These are phyloP conservation scores for Drosophila rellima DNA, from an alignment of 2,888 invertebrate species.

Conservation along the genomic window DNA sequence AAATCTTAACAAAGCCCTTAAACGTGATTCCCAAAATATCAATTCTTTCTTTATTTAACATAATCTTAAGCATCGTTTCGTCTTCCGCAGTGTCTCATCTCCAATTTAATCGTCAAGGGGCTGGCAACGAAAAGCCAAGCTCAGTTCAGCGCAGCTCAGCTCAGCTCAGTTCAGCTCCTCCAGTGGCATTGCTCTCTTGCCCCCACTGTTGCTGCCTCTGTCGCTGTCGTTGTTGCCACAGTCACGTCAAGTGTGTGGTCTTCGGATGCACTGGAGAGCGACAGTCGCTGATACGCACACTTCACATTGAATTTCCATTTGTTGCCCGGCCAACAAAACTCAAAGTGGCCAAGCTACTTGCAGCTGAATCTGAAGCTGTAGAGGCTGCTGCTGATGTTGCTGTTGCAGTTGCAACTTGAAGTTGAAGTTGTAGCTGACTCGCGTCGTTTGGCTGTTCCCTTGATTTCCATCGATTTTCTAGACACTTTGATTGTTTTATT, in stretches of 20 bases:
- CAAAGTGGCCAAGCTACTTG: conserved; percentile 67
- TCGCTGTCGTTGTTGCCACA: conserved; percentile 9
- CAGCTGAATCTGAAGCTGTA: conserved; percentile 26
- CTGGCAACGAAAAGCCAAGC: conserved; percentile 43
- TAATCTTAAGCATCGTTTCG: conserved; percentile 11
- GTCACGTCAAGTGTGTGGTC: conserved; percentile 74
- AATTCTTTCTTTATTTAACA: neutral
- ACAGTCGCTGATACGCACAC: conserved; percentile 80
- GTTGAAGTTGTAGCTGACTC: conserved; percentile 17
- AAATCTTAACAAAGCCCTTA: neutral
- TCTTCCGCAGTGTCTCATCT: conserved; percentile 50
- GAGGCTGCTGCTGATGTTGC: conserved; percentile 25
- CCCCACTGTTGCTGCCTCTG: conserved; percentile 8
- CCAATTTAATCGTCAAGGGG: conserved; percentile 62
- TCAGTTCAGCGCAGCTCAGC: conserved; percentile 12
- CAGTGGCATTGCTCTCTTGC: conserved; percentile 34
- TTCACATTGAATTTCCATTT: conserved; percentile 79
- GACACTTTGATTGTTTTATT: conserved; percentile 81
- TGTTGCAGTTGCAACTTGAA: conserved; percentile 19
- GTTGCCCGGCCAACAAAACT: conserved; percentile 49
- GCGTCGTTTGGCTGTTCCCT: conserved; percentile 60
- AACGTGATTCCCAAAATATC: conserved; percentile 3
- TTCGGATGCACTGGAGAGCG: conserved; percentile 74
- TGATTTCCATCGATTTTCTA: conserved; percentile 82
- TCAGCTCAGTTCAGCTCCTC: conserved; percentile 7